Conservation (phyloP, 2,888 invertebrate genomes). For the Frankliniella intonsa region DNA sequence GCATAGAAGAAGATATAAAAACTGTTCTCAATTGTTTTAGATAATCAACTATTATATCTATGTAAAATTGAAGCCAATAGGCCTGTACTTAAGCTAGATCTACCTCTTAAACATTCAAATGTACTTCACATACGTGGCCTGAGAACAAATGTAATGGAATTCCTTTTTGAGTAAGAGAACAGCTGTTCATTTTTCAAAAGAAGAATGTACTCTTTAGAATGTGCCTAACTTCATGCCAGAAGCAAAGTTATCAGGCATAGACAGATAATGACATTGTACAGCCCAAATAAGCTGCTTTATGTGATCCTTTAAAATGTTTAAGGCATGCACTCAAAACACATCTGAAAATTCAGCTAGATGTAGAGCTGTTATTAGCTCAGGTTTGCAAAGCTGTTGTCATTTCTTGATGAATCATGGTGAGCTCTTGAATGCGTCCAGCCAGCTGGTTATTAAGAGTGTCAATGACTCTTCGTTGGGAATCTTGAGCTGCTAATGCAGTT, state of each 20-base stretch:
- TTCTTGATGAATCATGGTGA: constrained; percentile 78
- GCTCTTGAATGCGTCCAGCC: constrained; percentile 71
- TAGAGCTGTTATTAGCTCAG: constrained; percentile 47
- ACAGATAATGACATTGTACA: constrained; percentile 9
- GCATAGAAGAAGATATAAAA: not conserved
- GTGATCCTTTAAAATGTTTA: not conserved
- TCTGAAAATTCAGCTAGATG: not conserved
- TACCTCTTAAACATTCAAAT: not conserved
- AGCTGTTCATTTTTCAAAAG: not conserved
- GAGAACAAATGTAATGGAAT: not conserved
- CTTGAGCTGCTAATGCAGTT: constrained; percentile 71
- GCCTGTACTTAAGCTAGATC: not conserved
- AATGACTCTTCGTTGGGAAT: constrained; percentile 73
- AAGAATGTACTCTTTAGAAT: not conserved
- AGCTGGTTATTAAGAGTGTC: constrained; percentile 79
- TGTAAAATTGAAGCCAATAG: not conserved
- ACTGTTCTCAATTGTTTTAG: not conserved
- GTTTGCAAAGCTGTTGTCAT: constrained; percentile 74
- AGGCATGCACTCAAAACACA: not conserved
- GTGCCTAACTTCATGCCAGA: not conserved
- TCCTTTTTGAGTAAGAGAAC: not conserved
- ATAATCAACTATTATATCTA: not conserved
- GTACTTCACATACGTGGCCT: not conserved
- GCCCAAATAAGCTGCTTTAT: not conserved
- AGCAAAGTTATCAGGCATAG: not conserved